Percentiles rank a stretch among this genome's conserved stretches.
These are phyloP conservation scores for Lysandra bellargus DNA, from an alignment of 2,888 invertebrate genomes.

Conservation along the genomic window DNA sequence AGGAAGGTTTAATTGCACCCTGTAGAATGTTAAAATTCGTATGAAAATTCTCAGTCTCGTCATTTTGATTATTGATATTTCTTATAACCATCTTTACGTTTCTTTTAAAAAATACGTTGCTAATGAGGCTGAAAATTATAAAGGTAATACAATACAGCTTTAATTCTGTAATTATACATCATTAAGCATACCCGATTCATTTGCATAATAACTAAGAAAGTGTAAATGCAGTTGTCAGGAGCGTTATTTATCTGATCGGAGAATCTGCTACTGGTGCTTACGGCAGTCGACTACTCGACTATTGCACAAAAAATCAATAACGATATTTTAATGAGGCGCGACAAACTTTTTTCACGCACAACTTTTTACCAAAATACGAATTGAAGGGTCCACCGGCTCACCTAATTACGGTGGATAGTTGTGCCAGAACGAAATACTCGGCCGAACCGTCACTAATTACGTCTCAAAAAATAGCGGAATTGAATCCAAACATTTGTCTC, in stretches of 20 bases:
- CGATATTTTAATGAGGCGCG: slow-evolving; percentile 29
- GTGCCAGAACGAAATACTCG: slow-evolving; percentile 59
- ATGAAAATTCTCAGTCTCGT: not conserved
- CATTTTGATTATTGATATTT: not conserved
- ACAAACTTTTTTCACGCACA: slow-evolving; percentile 31
- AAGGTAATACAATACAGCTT: not conserved
- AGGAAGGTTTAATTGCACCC: too few relatives aligned
- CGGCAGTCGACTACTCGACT: not conserved
- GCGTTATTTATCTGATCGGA: slow-evolving; percentile 1
- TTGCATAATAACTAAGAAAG: slow-evolving; percentile 15
- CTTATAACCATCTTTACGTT: not conserved
- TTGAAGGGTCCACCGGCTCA: slow-evolving; percentile 47
- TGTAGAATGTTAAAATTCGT: not conserved
- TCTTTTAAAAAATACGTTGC: not conserved
- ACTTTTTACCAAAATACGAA: slow-evolving; percentile 24
- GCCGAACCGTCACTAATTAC: slow-evolving; percentile 74
- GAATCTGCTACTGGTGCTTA: slow-evolving; percentile 7
- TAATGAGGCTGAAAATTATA: slow-evolving; percentile 6
- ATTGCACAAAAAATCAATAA: slow-evolving; percentile 17
- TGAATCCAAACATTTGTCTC: slow-evolving; percentile 80
- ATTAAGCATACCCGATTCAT: not conserved
- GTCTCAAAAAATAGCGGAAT: slow-evolving; percentile 66
- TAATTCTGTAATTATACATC: slow-evolving; percentile 13
- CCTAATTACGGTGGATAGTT: slow-evolving; percentile 65
- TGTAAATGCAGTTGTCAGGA: slow-evolving; percentile 7